phyloP scores from a whole-genome alignment of 23 tunicate genomes.

The Halocynthia aurantium region DNA sequence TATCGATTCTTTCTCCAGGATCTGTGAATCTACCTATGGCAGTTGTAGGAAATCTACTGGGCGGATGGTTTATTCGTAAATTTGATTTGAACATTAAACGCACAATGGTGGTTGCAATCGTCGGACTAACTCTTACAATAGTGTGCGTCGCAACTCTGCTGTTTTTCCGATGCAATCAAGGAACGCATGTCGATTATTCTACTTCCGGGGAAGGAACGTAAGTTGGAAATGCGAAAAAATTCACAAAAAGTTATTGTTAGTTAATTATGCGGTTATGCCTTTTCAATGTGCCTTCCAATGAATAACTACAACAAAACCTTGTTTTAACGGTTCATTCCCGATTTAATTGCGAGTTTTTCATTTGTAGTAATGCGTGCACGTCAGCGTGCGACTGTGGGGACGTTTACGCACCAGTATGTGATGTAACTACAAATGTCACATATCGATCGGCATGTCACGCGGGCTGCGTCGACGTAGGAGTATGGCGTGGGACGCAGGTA shows the following conservation, averaged over 20 bases:
- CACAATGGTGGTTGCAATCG: slow-evolving; percentile 39
- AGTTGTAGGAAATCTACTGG: slow-evolving; percentile 75
- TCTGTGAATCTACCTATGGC: slow-evolving; percentile 83
- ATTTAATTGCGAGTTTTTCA: background rate
- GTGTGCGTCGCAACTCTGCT: slow-evolving; percentile 29
- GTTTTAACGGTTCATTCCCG: background rate
- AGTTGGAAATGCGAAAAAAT: background rate
- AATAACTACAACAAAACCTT: background rate
- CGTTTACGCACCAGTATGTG: slow-evolving; percentile 61
- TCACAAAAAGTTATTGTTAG: background rate
- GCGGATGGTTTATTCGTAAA: slow-evolving; percentile 67
- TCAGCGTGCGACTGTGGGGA: slow-evolving; percentile 29
- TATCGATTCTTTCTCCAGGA: slow-evolving; percentile 26
- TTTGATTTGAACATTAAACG: slow-evolving; percentile 46
- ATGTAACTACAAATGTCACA: slow-evolving; percentile 53
- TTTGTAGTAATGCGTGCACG: slow-evolving; percentile 2
- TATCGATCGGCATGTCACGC: slow-evolving; percentile 78
- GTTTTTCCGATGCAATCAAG: slow-evolving; percentile 32
- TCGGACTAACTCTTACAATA: slow-evolving; percentile 33
- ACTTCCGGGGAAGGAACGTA: background rate
- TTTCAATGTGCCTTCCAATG: background rate
- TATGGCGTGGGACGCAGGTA: slow-evolving; percentile 2
- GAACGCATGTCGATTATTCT: background rate
- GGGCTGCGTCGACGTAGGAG: slow-evolving; percentile 43
- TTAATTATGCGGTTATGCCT: background rate